Evolutionary conservation across 2,888 invertebrate genomes (phyloP).

Genomic region (Ommatoiulus sabulosus): DNA sequence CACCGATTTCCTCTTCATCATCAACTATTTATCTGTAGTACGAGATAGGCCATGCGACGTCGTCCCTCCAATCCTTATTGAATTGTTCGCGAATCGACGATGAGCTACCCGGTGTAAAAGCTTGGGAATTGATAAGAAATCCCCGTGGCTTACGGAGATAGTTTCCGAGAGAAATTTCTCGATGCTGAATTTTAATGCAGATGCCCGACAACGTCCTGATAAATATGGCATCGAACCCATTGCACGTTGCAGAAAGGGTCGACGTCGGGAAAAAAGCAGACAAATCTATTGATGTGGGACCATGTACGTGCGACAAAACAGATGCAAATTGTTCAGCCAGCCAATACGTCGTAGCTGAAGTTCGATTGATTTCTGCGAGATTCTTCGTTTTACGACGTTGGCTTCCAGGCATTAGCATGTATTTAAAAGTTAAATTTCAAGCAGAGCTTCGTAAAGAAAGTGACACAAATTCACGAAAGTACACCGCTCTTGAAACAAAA

Average conservation of each 20-base stretch:
- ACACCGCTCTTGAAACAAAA: too few relatives aligned
- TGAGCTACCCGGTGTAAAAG: neutral
- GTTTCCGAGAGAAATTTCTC: neutral
- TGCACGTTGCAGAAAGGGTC: too few relatives aligned
- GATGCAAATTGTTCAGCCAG: neutral
- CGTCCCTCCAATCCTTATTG: neutral
- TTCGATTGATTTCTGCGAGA: neutral
- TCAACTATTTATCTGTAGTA: neutral
- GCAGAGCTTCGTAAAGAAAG: too few relatives aligned
- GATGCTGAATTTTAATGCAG: neutral
- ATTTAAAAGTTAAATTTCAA: neutral
- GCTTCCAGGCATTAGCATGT: neutral
- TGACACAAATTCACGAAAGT: too few relatives aligned
- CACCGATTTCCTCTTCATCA: neutral
- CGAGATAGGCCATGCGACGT: neutral
- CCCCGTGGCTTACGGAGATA: neutral
- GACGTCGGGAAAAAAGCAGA: neutral
- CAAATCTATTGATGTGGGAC: neutral
- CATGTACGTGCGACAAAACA: neutral
- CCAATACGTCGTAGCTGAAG: neutral
- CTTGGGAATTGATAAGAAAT: neutral
- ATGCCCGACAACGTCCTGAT: neutral
- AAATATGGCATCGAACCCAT: neutral
- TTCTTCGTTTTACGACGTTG: neutral
- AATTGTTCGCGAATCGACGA: neutral